These are phyloP conservation scores for Lerema accius DNA, from an alignment of 1,140 invertebrate genomes.

Conservation along the genomic window DNA sequence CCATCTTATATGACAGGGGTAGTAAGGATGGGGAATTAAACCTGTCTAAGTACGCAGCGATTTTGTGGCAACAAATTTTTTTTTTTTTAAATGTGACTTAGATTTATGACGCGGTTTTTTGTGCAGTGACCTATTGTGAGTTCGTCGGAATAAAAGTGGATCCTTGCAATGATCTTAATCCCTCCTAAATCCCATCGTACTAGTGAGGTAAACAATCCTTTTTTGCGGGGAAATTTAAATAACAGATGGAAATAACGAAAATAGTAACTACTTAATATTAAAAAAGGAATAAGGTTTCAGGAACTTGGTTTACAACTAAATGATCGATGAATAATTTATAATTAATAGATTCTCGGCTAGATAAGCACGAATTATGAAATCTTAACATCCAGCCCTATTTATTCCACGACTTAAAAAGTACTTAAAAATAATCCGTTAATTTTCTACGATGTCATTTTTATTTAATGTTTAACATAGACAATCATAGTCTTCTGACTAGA, in stretches of 20 bases:
- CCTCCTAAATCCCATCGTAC: background rate
- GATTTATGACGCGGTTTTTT: background rate
- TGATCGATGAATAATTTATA: slow-evolving; percentile 5
- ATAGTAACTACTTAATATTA: slow-evolving; percentile 1
- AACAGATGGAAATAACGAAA: background rate
- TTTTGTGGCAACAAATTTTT: too few species aligned
- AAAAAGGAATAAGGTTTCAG: slow-evolving; percentile 10
- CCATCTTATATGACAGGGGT: too few species aligned
- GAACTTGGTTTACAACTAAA: slow-evolving; percentile 6
- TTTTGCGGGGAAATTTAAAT: background rate
- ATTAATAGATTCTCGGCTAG: slow-evolving; percentile 1
- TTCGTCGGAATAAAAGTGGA: background rate
- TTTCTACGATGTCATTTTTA: slow-evolving; percentile 43
- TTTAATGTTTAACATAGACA: slow-evolving; percentile 66
- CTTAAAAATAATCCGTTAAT: slow-evolving; percentile 38
- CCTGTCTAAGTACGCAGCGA: too few species aligned
- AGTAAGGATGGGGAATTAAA: too few species aligned
- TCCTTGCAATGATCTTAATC: background rate
- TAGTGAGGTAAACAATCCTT: background rate
- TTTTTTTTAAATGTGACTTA: too few species aligned
- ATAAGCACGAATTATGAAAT: slow-evolving; percentile 12
- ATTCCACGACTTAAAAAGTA: slow-evolving; percentile 21
- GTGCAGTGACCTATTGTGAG: background rate
- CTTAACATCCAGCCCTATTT: slow-evolving; percentile 32
- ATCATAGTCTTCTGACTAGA: slow-evolving; percentile 78